A percentile compares a stretch with the other conserved stretches of the same genome.
Evolutionary conservation across 2,888 invertebrate species (phyloP).

Genomic region (Apantesis nais): DNA sequence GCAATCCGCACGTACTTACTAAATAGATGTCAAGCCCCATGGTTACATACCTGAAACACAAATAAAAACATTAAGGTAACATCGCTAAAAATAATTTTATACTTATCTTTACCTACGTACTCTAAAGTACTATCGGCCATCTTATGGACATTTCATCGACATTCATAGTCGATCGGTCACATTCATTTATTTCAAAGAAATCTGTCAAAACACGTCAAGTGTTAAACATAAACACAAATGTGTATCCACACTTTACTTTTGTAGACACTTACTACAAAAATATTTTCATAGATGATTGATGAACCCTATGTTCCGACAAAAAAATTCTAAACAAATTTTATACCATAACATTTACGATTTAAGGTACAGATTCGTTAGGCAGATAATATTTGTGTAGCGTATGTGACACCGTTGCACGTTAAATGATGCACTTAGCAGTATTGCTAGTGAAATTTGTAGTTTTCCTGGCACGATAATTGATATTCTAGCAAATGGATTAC

Average conservation of each 20-base stretch:
- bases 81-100: background rate
- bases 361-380: constrained; percentile 24
- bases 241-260: constrained; percentile 61
- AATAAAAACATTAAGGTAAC: background rate
- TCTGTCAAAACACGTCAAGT: constrained; percentile 45
- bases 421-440: constrained; percentile 73
- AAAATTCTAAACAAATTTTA: constrained; percentile 20
- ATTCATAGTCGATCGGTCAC: constrained; percentile 1
- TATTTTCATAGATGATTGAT: constrained; percentile 70
- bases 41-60: constrained; percentile 6
- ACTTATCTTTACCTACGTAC: background rate
- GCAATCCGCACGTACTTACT: background rate
- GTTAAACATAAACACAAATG: constrained; percentile 57
- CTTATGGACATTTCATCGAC: background rate
- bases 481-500: constrained; percentile 56
- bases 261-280: constrained; percentile 64
- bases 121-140: background rate
- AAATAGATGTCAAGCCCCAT: background rate
- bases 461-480: constrained; percentile 59
- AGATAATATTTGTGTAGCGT: constrained; percentile 20
- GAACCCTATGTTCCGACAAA: constrained; percentile 26
- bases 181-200: constrained; percentile 15
- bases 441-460: constrained; percentile 67
- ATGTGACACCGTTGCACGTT: constrained; percentile 52
- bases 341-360: background rate